A percentile compares a stretch with the other conserved stretches of the same genome.
Evolutionary conservation across 2,888 invertebrate species (phyloP).

Genomic region (Parnassius smintheus): DNA sequence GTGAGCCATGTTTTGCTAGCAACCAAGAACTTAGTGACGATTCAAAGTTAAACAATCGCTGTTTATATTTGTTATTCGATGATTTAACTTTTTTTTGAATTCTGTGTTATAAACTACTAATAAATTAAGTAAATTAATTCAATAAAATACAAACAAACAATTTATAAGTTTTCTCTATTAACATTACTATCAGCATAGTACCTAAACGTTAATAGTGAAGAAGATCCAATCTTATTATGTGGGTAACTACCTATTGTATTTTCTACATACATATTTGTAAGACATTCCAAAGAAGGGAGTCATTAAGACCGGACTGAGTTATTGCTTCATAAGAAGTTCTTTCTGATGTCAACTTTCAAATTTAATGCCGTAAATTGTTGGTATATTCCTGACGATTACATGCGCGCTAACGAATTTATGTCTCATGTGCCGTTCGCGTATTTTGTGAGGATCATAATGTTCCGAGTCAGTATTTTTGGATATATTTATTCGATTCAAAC

Average conservation of each 20-base stretch:
- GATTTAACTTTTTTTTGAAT: too few species aligned
- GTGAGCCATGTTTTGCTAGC: too few species aligned
- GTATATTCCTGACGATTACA: conserved; percentile 74
- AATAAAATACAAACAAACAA: too few species aligned
- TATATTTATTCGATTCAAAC: conserved; percentile 67
- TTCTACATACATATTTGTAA: conserved; percentile 28
- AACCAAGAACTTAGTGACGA: too few species aligned
- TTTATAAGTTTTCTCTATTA: too few species aligned
- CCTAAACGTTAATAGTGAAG: too few species aligned
- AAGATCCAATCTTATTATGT: conserved; percentile 13
- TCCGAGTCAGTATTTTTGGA: conserved; percentile 67
- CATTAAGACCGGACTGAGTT: conserved; percentile 66
- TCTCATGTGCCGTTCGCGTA: conserved; percentile 62
- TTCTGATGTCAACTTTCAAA: conserved; percentile 80
- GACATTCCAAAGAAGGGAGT: conserved; percentile 45
- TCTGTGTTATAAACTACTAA: too few species aligned
- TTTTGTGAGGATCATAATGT: conserved; percentile 65
- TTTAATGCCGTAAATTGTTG: conserved; percentile 74
- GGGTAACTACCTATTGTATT: conserved; percentile 5
- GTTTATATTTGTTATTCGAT: too few species aligned
- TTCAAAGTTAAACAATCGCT: too few species aligned
- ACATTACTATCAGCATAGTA: too few species aligned
- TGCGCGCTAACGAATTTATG: conserved; percentile 77
- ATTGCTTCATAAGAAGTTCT: conserved; percentile 75
- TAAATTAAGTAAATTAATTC: too few species aligned